Evolutionary conservation across 2,113 vertebrate species (phyloP).

Genomic region (Microtus ochrogaster): DNA sequence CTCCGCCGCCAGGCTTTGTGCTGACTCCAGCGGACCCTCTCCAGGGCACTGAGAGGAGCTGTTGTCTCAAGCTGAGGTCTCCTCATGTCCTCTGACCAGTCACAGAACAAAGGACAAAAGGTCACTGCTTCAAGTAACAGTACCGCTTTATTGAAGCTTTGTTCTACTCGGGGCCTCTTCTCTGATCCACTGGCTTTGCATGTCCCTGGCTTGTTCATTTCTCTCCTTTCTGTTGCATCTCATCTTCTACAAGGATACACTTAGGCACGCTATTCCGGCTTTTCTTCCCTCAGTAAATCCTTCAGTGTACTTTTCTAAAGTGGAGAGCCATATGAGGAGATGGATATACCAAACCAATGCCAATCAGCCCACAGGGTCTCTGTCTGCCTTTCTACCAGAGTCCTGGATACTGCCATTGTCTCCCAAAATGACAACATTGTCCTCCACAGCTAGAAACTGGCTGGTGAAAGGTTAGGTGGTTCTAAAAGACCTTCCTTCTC

Average conservation of each 20-base stretch:
- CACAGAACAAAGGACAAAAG: slow-evolving; percentile 61
- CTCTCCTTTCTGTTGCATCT: background rate
- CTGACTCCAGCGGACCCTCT: background rate
- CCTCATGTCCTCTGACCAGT: slow-evolving; percentile 18
- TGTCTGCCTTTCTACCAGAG: background rate
- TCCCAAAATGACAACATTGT: background rate
- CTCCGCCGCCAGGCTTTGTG: slow-evolving; percentile 48
- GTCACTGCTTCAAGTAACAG: slow-evolving; percentile 29
- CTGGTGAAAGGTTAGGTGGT: background rate
- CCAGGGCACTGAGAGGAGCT: slow-evolving; percentile 56
- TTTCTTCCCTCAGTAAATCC: background rate
- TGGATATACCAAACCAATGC: background rate
- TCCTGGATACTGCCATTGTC: background rate
- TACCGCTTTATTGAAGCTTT: slow-evolving; percentile 31
- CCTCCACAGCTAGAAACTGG: background rate
- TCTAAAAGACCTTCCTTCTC: background rate
- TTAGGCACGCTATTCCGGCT: background rate
- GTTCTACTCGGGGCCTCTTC: slow-evolving; percentile 35
- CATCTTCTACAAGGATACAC: slow-evolving; percentile 13
- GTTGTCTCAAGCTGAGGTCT: background rate
- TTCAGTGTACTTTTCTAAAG: background rate
- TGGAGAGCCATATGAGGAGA: background rate
- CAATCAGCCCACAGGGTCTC: background rate
- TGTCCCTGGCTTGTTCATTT: slow-evolving; percentile 11
- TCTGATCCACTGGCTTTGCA: background rate